phyloP scores from a whole-genome alignment of 2,797 vertebrate genomes.

The Arrhamphus sclerolepis region DNA sequence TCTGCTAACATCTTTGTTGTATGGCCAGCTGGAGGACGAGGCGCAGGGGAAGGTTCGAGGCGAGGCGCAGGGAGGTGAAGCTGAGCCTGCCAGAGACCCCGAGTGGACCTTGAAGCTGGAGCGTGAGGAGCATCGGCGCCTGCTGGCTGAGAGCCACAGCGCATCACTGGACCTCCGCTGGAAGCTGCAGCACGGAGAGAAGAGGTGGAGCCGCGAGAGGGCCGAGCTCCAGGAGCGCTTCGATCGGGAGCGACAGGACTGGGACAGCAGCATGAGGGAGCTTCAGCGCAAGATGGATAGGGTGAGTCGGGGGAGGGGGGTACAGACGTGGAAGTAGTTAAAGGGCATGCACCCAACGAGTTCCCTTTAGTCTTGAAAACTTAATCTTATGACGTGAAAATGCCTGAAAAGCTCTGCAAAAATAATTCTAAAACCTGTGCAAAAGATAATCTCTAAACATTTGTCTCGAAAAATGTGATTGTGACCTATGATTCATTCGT shows the following conservation, averaged over 20 bases:
- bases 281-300: slow-evolving; percentile 87
- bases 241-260: slow-evolving; percentile 87
- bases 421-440: too few relatives aligned
- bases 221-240: slow-evolving; percentile 88
- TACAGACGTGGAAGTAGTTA: too few relatives aligned
- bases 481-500: too few relatives aligned
- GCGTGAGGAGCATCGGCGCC: slow-evolving; percentile 87
- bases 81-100: slow-evolving; percentile 8
- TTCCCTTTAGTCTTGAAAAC: not conserved
- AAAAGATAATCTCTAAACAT: too few relatives aligned
- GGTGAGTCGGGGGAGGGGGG: slow-evolving; percentile 63
- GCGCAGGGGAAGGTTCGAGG: slow-evolving; percentile 32
- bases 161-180: slow-evolving; percentile 91
- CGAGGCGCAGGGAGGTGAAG: slow-evolving; percentile 59
- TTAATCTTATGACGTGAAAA: too few relatives aligned
- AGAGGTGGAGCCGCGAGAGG: slow-evolving; percentile 90
- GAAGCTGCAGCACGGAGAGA: slow-evolving; percentile 92
- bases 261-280: slow-evolving; percentile 88
- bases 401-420: too few relatives aligned
- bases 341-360: not conserved
- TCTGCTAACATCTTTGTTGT: too few relatives aligned
- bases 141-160: slow-evolving; percentile 90
- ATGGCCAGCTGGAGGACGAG: slow-evolving; percentile 60
- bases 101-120: slow-evolving; percentile 68
- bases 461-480: too few relatives aligned